Base-by-base conservation (phyloP, 2,888 invertebrate genomes). In the Caenorhabditis japonica region DNA sequence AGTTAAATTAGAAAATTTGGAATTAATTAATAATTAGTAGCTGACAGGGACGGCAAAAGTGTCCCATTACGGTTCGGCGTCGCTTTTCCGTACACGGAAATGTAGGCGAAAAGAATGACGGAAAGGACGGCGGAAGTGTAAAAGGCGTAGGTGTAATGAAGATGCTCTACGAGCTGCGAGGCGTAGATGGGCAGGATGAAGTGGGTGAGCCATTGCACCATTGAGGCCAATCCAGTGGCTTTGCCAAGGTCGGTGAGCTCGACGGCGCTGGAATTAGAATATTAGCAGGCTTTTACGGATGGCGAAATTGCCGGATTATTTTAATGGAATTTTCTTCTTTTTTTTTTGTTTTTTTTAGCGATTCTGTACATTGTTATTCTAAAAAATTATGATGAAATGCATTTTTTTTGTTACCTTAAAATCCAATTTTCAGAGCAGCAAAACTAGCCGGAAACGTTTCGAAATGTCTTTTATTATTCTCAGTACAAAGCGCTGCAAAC, bases 121-220 rank as follows among this genome's bases (percentile, higher is more conserved):
- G 81, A 79, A 10, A 87, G 49, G 44, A 77, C 19, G 12, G 84
- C 83, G 15, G 83, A 81, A 4, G 86, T 81, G 82, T 87, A 87
- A 81, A 87, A 87, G 17, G 86, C 86, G 66, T 84, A 87, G n/a
- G 83, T 85, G 80, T 84, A 87, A 72, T 87, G 87, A 55, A 78
- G 82, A 46, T 78, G 77, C 51, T 62, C 68, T 33, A 84, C 85
- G 25, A 87, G 75, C 36, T 87, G 84, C 0, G 83, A 84, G 7
- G 86, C 82, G 62, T 85, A 83, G 56, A 87, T 78, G 7, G 87
- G 87, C n/a, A 87, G 77, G 41, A 85, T 62, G 71, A 86, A 85
- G 71, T 87, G 85, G 10, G 82, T 80, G n/a, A 81, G 59, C 87
- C 87, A 87, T 56, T 85, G 85, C 33, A 80, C 80, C 83, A 84